phyloP scores from a whole-genome alignment of 2,797 vertebrate genomes.

The Antrozous pallidus region DNA sequence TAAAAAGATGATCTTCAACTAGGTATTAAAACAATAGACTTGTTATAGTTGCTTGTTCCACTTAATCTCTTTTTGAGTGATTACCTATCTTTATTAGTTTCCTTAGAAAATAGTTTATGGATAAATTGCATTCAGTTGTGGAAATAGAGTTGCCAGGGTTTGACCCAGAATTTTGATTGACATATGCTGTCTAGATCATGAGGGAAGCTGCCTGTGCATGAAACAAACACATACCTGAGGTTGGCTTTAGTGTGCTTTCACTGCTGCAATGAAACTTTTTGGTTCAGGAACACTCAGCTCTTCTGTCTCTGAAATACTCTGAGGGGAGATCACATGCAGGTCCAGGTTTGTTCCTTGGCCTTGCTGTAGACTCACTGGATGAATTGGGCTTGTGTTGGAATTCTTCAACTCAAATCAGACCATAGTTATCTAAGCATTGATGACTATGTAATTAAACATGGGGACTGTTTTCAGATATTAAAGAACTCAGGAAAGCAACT shows the following conservation, averaged over 20 bases:
- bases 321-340: background rate
- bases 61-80: background rate
- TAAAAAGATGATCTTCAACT: background rate
- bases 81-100: constrained; percentile 11
- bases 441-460: background rate
- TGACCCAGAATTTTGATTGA: background rate
- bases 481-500: background rate
- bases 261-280: background rate
- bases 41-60: background rate
- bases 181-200: background rate
- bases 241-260: background rate
- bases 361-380: background rate
- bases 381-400: background rate
- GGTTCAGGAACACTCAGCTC: background rate
- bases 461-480: background rate
- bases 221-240: background rate
- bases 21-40: background rate
- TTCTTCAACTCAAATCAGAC: background rate
- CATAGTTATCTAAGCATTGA: background rate
- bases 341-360: background rate
- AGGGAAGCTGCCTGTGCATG: background rate
- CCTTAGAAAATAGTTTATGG: background rate
- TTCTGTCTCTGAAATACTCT: background rate
- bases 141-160: constrained; percentile 15
- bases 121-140: background rate